Percentiles rank a stretch among this genome's conserved stretches.
Conservation (phyloP, 1,140 invertebrate species). For the Cepaea nemoralis region DNA sequence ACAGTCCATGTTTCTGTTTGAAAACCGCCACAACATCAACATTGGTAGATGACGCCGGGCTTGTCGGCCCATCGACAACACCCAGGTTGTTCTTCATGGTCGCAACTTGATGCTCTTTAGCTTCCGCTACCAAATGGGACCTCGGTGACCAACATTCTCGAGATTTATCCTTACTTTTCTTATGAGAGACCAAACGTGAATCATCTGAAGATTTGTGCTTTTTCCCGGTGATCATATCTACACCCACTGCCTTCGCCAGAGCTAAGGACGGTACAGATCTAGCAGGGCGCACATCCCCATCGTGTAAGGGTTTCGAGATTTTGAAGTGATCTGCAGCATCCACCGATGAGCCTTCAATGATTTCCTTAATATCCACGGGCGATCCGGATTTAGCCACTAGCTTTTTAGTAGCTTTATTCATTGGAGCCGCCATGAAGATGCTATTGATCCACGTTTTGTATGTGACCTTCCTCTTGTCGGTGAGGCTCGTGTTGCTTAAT, state of each 20-base stretch:
- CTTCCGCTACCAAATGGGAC: not conserved
- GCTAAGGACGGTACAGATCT: slow-evolving; percentile 3
- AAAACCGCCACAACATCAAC: not conserved
- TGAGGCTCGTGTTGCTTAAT: not conserved
- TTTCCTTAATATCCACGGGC: slow-evolving; percentile 32
- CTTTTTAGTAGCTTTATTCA: slow-evolving; percentile 26
- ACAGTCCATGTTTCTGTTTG: not conserved
- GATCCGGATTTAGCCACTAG: slow-evolving; percentile 7
- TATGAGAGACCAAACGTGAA: not conserved
- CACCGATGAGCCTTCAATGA: slow-evolving; percentile 31
- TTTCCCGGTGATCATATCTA: not conserved
- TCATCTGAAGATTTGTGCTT: not conserved
- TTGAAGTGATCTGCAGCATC: slow-evolving; percentile 13
- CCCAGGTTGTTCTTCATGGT: too few species aligned
- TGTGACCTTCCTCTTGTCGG: not conserved
- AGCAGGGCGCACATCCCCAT: not conserved
- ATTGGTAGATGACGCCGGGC: not conserved
- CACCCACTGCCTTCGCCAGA: not conserved
- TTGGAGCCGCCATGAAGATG: not conserved
- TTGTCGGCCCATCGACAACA: not conserved
- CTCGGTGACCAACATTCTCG: not conserved
- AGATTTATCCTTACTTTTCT: not conserved
- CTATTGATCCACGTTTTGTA: not conserved
- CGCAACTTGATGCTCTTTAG: not conserved
- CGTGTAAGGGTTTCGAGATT: too few species aligned